A percentile compares a stretch with the other conserved stretches of the same genome.
phyloP scores from a whole-genome alignment of 2,113 vertebrate species.

The Nerophis lumbriciformis region DNA sequence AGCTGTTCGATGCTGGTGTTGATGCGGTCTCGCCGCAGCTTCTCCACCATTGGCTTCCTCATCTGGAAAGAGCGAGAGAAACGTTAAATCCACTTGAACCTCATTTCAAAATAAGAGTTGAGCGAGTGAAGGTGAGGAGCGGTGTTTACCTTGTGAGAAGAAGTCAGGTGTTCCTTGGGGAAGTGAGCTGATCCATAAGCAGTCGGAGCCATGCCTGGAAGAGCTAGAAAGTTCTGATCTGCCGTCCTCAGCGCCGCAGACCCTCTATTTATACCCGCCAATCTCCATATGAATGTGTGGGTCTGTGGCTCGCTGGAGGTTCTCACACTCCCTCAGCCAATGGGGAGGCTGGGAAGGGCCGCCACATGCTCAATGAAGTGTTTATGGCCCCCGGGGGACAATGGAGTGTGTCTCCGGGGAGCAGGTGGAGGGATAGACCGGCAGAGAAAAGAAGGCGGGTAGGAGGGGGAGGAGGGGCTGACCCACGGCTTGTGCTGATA shows the following conservation, averaged over 20 bases:
- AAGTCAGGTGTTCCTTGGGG: conserved; percentile 58
- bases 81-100: conserved; percentile 14
- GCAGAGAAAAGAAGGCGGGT: conserved; percentile 45
- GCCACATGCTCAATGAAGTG: conserved; percentile 75
- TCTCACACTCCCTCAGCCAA: conserved; percentile 70
- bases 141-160: conserved; percentile 69
- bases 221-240: conserved; percentile 54
- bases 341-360: conserved; percentile 65
- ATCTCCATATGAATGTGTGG: conserved; percentile 74
- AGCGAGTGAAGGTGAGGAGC: not conserved
- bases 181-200: conserved; percentile 48
- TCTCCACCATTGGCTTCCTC: conserved; percentile 75
- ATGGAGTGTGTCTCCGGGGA: conserved; percentile 67
- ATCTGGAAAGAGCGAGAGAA: conserved; percentile 39
- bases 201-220: conserved; percentile 67
- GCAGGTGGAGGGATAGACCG: conserved; percentile 72
- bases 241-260: conserved; percentile 29
- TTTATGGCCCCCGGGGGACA: conserved; percentile 64
- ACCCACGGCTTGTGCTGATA: conserved; percentile 63
- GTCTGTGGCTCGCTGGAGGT: conserved; percentile 65
- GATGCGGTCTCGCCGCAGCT: conserved; percentile 70
- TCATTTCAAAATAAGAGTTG: not conserved
- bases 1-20: conserved; percentile 75
- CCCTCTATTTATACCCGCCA: conserved; percentile 66
- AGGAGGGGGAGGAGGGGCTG: conserved; percentile 37